Conservation (phyloP, 2,888 invertebrate genomes). For the Blastobasis lacticolella region DNA sequence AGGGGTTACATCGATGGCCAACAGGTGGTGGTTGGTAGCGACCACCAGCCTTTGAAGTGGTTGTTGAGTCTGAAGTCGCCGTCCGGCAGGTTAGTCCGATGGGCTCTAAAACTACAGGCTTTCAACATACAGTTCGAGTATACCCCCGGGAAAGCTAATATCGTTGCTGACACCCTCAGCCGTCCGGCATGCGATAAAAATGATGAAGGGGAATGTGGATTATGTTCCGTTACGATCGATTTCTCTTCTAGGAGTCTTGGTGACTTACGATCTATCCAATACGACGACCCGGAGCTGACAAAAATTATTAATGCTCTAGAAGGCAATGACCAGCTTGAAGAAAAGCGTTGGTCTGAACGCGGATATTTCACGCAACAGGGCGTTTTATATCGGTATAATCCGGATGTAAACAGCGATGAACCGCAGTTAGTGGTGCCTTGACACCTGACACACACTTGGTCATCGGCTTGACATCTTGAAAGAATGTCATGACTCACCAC, state of each 20-base stretch:
- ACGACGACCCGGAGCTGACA: not conserved
- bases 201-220: not conserved
- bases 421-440: conserved; percentile 3
- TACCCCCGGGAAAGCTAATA: conserved; percentile 32
- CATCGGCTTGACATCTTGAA: not conserved
- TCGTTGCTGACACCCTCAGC: conserved; percentile 41
- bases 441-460: too few species aligned
- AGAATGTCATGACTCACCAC: conserved; percentile 7
- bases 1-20: conserved; percentile 31
- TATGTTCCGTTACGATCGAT: conserved; percentile 2
- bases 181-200: conserved; percentile 6
- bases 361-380: not conserved
- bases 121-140: conserved; percentile 35
- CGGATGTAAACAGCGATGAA: not conserved
- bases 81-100: conserved; percentile 41
- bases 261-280: not conserved
- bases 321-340: not conserved
- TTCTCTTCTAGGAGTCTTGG: not conserved
- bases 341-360: not conserved
- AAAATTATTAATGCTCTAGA: not conserved
- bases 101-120: conserved; percentile 38
- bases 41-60: conserved; percentile 54
- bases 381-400: not conserved
- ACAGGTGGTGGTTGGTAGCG: conserved; percentile 35
- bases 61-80: conserved; percentile 37